phyloP scores from a whole-genome alignment of 2,797 vertebrate species.

The Cirrhinus mrigala region DNA sequence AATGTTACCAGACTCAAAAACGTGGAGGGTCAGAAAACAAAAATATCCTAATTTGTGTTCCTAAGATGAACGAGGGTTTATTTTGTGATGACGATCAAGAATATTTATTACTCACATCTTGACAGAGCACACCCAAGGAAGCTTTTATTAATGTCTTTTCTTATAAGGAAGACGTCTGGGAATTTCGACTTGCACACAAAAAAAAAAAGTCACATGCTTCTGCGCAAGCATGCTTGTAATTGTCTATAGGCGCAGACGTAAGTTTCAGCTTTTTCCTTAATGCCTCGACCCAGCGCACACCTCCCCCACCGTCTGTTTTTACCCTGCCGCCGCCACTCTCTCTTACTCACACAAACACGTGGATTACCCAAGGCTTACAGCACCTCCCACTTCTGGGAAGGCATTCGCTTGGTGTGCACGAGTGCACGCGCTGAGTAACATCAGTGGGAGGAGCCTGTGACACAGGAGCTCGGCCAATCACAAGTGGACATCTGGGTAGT shows the following conservation, averaged over 20 bases:
- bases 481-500: slow-evolving; percentile 56
- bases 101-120: neutral
- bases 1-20: too few relatives aligned
- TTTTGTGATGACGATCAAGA: neutral
- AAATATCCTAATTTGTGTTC: too few relatives aligned
- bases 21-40: too few relatives aligned
- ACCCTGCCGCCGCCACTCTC: neutral
- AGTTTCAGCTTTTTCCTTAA: slow-evolving; percentile 24
- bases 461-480: slow-evolving; percentile 49
- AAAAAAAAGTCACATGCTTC: neutral
- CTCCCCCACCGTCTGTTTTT: slow-evolving; percentile 47
- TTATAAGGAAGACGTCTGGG: neutral
- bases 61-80: too few relatives aligned
- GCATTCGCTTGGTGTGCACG: slow-evolving; percentile 23
- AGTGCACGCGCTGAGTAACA: slow-evolving; percentile 41
- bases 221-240: slow-evolving; percentile 24
- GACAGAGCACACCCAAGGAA: neutral
- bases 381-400: slow-evolving; percentile 63
- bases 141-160: neutral
- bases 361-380: slow-evolving; percentile 51
- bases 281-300: neutral
- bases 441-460: slow-evolving; percentile 50
- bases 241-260: neutral
- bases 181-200: neutral
- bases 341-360: slow-evolving; percentile 32